Conservation (phyloP, 2,113 vertebrate species). For the Sarotherodon lohbergeri region DNA sequence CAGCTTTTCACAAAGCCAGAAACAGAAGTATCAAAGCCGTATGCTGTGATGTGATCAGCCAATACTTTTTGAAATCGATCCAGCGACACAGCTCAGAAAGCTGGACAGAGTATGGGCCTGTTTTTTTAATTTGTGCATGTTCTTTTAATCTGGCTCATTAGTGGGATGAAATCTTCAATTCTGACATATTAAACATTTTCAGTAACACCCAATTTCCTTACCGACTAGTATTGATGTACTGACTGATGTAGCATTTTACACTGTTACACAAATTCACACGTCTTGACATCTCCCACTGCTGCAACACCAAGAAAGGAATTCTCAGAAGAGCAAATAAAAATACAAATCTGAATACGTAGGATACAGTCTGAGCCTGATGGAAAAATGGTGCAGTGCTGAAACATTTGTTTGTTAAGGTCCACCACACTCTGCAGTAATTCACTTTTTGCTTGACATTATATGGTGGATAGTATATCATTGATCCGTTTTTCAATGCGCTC, state of each 20-base stretch:
- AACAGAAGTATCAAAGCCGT: neutral
- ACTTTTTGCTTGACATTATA: neutral
- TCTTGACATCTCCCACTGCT: neutral
- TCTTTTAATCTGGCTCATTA: conserved; percentile 15
- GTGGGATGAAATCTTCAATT: neutral
- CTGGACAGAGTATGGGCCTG: neutral
- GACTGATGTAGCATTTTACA: neutral
- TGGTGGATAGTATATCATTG: neutral
- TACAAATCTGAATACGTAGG: neutral
- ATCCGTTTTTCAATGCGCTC: neutral
- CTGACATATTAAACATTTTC: neutral
- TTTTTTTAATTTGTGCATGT: neutral
- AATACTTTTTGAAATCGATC: neutral
- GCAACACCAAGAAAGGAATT: neutral
- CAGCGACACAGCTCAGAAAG: neutral
- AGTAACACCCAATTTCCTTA: neutral
- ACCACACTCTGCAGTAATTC: neutral
- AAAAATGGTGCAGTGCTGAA: conserved; percentile 2
- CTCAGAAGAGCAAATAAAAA: neutral
- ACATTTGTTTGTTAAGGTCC: neutral
- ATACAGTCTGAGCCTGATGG: neutral
- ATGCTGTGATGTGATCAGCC: neutral
- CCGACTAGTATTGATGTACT: neutral
- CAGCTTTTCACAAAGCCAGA: neutral
- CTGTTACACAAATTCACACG: neutral